phyloP scores from a whole-genome alignment of 2,113 vertebrate genomes.

The Pampusana beccarii region DNA sequence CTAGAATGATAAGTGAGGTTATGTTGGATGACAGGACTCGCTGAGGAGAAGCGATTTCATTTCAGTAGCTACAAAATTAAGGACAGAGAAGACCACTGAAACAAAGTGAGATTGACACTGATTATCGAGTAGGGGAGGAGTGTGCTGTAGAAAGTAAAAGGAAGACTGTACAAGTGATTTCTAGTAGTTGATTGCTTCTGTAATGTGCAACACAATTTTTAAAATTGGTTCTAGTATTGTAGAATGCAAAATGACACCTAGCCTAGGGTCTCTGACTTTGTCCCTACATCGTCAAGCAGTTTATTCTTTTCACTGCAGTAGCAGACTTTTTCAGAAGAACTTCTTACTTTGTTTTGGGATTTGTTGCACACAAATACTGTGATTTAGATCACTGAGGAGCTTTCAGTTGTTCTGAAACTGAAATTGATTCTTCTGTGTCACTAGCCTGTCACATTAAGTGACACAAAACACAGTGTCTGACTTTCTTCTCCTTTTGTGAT shows the following conservation, averaged over 20 bases:
- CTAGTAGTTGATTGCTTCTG: background rate
- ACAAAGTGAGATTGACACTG: background rate
- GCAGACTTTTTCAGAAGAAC: conserved; percentile 26
- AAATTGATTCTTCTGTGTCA: background rate
- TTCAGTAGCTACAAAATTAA: background rate
- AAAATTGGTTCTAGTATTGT: background rate
- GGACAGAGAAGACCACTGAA: background rate
- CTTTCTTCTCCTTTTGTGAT: conserved; percentile 1
- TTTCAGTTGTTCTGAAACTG: conserved; percentile 24
- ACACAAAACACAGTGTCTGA: background rate
- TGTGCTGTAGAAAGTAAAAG: background rate
- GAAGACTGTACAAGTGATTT: background rate
- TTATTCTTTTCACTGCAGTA: background rate
- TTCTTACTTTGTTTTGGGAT: background rate
- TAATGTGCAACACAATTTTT: background rate
- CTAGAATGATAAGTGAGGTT: background rate
- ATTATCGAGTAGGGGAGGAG: background rate
- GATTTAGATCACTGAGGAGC: background rate
- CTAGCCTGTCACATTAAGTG: background rate
- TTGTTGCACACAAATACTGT: background rate
- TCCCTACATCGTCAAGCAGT: background rate
- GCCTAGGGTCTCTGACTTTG: background rate
- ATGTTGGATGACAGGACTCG: conserved; percentile 30
- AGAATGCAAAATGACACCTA: background rate
- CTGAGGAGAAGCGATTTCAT: conserved; percentile 17